These are phyloP conservation scores for Phyto melanocephala DNA, from an alignment of 2,888 invertebrate genomes.

Conservation along the genomic window DNA sequence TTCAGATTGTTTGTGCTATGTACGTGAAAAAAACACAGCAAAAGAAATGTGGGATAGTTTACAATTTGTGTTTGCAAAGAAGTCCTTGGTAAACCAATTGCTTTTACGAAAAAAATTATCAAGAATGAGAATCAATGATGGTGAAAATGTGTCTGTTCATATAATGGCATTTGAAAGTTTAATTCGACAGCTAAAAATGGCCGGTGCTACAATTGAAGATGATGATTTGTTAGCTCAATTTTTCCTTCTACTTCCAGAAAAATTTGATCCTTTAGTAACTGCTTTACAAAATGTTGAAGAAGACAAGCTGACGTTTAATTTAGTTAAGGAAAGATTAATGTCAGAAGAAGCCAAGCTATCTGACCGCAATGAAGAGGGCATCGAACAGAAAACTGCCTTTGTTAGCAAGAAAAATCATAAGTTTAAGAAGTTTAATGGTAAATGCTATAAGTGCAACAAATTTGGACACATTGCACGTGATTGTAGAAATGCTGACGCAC, in stretches of 20 bases:
- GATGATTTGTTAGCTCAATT: constrained; percentile 19
- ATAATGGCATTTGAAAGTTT: neutral
- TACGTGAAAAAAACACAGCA: neutral
- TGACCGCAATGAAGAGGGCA: neutral
- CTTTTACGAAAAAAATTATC: neutral
- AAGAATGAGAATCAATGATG: neutral
- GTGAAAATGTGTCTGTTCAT: neutral
- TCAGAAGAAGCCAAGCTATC: neutral
- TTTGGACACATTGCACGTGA: neutral
- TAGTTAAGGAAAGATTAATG: neutral
- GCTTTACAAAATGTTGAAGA: constrained; percentile 6
- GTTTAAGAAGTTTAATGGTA: neutral
- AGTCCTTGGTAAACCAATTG: neutral
- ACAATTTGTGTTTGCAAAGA: neutral
- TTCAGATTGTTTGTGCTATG: neutral
- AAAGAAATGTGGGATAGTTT: neutral
- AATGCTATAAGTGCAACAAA: constrained; percentile 1
- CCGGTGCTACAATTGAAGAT: constrained; percentile 12
- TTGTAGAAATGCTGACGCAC: neutral
- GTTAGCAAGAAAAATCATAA: neutral
- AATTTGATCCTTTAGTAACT: constrained; percentile 16
- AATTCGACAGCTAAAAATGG: neutral
- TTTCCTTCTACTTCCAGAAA: constrained; percentile 3
- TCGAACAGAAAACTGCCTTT: neutral
- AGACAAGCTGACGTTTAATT: neutral